Percentiles rank a stretch among this genome's conserved stretches.
These are phyloP conservation scores for Deladenus siricidicola DNA, from an alignment of 2,888 invertebrate genomes.

Conservation along the genomic window DNA sequence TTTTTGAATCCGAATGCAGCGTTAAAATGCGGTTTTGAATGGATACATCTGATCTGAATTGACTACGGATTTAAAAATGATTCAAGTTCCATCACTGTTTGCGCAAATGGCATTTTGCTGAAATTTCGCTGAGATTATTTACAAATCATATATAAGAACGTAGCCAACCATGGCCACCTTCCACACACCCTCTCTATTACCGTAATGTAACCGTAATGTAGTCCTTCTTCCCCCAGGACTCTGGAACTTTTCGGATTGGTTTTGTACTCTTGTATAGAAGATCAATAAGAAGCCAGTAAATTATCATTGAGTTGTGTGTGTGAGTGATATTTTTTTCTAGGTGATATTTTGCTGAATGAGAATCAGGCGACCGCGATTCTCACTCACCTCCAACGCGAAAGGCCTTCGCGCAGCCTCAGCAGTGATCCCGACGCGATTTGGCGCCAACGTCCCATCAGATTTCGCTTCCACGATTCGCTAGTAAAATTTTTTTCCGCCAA, in stretches of 20 bases:
- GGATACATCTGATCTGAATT: neutral
- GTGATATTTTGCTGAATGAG: slow-evolving; percentile 46
- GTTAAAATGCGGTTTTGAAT: too few relatives aligned
- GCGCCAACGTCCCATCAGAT: slow-evolving; percentile 40
- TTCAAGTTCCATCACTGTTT: neutral
- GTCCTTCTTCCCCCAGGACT: too few relatives aligned
- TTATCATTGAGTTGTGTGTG: too few relatives aligned
- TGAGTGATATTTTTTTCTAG: too few relatives aligned
- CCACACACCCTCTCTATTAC: too few relatives aligned
- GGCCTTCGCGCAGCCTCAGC: slow-evolving; percentile 32
- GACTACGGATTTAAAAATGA: neutral
- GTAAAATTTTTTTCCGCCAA: slow-evolving; percentile 22
- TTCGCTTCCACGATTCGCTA: slow-evolving; percentile 48
- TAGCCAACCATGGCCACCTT: too few relatives aligned
- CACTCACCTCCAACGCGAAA: slow-evolving; percentile 16
- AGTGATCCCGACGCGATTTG: slow-evolving; percentile 44
- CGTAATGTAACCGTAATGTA: too few relatives aligned
- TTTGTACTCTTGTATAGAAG: too few relatives aligned
- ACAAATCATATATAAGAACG: too few relatives aligned
- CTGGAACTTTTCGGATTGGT: too few relatives aligned
- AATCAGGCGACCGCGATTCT: slow-evolving; percentile 45
- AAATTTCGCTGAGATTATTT: too few relatives aligned
- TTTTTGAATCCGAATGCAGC: neutral
- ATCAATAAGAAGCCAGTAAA: neutral
- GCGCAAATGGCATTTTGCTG: too few relatives aligned